Conservation (phyloP, 2,113 vertebrate genomes). For the Chloropsis hardwickii region DNA sequence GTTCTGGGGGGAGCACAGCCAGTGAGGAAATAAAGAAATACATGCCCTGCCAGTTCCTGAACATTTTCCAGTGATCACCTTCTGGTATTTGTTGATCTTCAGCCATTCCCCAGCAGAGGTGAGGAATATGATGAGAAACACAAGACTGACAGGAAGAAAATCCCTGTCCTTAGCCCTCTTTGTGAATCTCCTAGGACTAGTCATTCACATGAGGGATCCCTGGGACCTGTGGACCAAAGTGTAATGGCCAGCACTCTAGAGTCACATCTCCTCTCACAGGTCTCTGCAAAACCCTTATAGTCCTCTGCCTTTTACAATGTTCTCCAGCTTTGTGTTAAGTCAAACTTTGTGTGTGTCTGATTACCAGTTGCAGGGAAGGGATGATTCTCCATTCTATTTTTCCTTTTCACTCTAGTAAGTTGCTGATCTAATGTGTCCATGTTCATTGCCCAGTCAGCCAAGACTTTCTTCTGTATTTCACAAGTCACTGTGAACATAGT, state of each 20-base stretch:
- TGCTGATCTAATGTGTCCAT: background rate
- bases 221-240: background rate
- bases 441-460: background rate
- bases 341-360: background rate
- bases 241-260: background rate
- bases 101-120: background rate
- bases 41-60: background rate
- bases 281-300: background rate
- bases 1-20: background rate
- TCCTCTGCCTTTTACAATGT: background rate
- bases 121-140: background rate
- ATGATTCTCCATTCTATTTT: background rate
- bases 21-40: background rate
- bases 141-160: background rate
- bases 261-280: background rate
- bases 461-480: background rate
- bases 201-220: rapidly evolving
- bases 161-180: background rate
- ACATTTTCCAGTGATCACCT: background rate
- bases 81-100: background rate
- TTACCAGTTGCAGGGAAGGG: background rate
- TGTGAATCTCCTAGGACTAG: background rate
- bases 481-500: background rate
- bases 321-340: background rate
- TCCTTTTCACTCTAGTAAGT: background rate